phyloP scores from a whole-genome alignment of 2,888 invertebrate genomes.

The Polia nebulosa region DNA sequence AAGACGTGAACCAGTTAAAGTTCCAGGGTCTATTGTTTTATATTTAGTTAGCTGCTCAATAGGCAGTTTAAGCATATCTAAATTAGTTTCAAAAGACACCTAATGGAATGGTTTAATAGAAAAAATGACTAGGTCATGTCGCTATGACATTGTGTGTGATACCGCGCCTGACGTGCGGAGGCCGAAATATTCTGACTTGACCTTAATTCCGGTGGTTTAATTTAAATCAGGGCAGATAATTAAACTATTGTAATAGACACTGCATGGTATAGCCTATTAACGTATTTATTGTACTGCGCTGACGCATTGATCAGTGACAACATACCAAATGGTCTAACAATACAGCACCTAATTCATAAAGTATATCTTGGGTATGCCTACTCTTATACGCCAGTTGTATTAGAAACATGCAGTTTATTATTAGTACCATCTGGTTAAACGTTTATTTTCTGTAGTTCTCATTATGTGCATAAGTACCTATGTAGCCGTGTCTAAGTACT shows the following conservation, averaged over 20 bases:
- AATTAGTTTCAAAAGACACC: conserved; percentile 53
- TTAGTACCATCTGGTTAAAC: neutral
- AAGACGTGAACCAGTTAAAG: neutral
- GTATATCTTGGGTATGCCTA: conserved; percentile 1
- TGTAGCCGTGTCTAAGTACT: conserved; percentile 7
- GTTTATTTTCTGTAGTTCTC: conserved; percentile 5
- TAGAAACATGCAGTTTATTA: conserved; percentile 7
- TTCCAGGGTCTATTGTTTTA: neutral
- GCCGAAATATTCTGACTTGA: conserved; percentile 75
- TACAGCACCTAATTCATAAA: conserved; percentile 2
- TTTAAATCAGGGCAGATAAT: conserved; percentile 74
- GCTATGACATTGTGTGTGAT: conserved; percentile 75
- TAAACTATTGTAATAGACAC: conserved; percentile 68
- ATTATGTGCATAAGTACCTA: conserved; percentile 9
- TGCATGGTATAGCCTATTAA: conserved; percentile 59
- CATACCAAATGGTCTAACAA: conserved; percentile 10
- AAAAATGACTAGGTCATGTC: conserved; percentile 68
- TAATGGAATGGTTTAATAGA: conserved; percentile 55
- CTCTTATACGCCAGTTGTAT: neutral
- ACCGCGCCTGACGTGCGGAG: conserved; percentile 78
- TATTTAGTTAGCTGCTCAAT: neutral
- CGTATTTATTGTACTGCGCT: conserved; percentile 49
- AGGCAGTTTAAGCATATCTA: conserved; percentile 13
- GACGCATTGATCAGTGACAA: conserved; percentile 33
- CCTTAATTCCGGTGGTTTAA: conserved; percentile 77